Conservation (phyloP, 2,888 invertebrate species). For the Neocrepidodera transversa region DNA sequence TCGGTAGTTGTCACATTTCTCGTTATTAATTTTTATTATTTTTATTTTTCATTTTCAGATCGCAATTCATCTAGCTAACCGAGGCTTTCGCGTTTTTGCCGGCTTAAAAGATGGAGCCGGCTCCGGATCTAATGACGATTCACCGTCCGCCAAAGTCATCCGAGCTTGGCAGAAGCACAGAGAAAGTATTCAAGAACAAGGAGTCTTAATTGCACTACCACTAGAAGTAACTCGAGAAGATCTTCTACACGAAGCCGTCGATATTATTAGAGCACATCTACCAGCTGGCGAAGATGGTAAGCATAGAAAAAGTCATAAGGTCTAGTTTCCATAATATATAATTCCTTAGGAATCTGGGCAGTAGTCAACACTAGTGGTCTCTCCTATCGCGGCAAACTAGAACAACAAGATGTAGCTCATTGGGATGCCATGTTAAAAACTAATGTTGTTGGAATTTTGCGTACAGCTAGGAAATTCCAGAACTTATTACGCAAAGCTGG, state of each 20-base stretch:
- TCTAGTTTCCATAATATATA: too few species aligned
- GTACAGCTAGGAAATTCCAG: conserved; percentile 78
- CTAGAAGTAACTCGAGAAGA: conserved; percentile 84
- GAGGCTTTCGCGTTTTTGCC: conserved; percentile 81
- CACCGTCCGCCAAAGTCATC: conserved; percentile 66
- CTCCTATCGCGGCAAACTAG: conserved; percentile 73
- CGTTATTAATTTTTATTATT: too few species aligned
- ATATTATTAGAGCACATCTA: conserved; percentile 78
- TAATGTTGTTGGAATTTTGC: conserved; percentile 75
- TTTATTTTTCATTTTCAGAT: conserved; percentile 60
- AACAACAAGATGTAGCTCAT: conserved; percentile 72
- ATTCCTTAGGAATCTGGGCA: conserved; percentile 74
- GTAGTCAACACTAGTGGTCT: conserved; percentile 84
- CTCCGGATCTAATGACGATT: conserved; percentile 64
- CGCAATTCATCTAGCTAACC: conserved; percentile 73
- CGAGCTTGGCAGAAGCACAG: conserved; percentile 61
- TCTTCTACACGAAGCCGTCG: conserved; percentile 78
- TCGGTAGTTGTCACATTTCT: too few species aligned
- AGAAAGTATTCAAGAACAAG: conserved; percentile 54
- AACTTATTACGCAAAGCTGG: conserved; percentile 70
- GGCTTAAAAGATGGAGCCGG: conserved; percentile 68
- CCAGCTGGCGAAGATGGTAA: conserved; percentile 84
- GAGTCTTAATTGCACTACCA: conserved; percentile 71
- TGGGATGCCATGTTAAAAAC: conserved; percentile 75
- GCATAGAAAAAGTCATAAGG: conserved; percentile 35